Percentiles rank a stretch among this genome's conserved stretches.
phyloP scores from a whole-genome alignment of 92 coral and sea anemone species.

The Zoanthus solanderi region DNA sequence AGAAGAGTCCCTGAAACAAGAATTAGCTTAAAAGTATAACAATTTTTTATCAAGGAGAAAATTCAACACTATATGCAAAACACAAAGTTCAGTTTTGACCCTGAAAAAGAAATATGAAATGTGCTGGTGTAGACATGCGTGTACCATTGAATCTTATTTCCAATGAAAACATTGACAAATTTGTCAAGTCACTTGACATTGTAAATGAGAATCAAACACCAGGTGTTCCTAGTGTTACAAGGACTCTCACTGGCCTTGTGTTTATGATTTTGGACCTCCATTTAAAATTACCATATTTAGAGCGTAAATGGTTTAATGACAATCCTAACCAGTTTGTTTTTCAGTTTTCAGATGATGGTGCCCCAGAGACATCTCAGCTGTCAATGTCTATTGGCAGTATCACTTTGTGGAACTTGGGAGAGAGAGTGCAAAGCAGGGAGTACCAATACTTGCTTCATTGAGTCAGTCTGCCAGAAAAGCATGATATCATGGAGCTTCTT shows the following conservation, averaged over 20 bases:
- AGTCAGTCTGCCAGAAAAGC: conserved; percentile 37
- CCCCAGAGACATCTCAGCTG: conserved; percentile 34
- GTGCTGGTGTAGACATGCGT: conserved; percentile 7
- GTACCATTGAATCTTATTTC: conserved; percentile 7
- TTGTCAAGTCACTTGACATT: conserved; percentile 11
- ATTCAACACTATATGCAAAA: conserved; percentile 39
- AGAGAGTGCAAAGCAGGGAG: conserved; percentile 46
- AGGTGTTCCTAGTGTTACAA: neutral
- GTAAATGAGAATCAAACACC: neutral
- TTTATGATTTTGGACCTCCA: conserved; percentile 4
- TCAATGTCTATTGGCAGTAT: conserved; percentile 46
- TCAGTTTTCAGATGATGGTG: conserved; percentile 50
- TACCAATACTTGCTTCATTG: conserved; percentile 43
- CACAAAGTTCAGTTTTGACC: conserved; percentile 5
- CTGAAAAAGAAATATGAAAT: conserved; percentile 15
- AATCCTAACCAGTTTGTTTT: neutral
- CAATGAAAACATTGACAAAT: conserved; percentile 5
- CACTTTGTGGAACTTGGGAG: conserved; percentile 49
- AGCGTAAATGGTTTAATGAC: conserved; percentile 32
- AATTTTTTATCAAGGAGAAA: conserved; percentile 54
- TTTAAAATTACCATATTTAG: conserved; percentile 29
- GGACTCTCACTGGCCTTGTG: conserved; percentile 12
- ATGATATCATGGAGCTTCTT: conserved; percentile 29
- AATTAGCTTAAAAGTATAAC: conserved; percentile 60
- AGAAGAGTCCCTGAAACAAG: conserved; percentile 74